Conservation (phyloP, 2,797 vertebrate species). For the Lacerta viridis region DNA sequence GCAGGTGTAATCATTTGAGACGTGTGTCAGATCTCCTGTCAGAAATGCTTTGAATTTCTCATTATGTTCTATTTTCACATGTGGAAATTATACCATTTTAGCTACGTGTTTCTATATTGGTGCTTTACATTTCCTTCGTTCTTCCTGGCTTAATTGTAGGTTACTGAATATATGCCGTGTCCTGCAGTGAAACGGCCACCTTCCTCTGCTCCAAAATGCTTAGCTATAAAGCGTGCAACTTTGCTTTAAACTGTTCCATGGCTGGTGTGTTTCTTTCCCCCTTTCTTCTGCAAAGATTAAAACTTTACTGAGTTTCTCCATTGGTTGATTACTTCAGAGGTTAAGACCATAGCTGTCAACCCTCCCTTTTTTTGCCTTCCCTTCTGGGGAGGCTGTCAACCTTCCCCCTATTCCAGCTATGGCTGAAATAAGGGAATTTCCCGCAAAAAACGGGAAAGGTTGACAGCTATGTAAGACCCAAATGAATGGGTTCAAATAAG, state of each 20-base stretch:
- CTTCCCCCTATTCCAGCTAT: too few species aligned
- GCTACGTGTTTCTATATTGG: slow-evolving; percentile 1
- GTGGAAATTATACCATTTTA: slow-evolving; percentile 20
- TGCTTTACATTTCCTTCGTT: slow-evolving; percentile 13
- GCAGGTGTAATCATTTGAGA: background rate
- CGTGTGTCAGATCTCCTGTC: background rate
- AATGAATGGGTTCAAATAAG: too few species aligned
- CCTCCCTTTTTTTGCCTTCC: too few species aligned
- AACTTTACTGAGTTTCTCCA: background rate
- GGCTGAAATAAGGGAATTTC: too few species aligned
- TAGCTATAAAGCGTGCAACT: background rate
- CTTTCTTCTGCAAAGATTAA: background rate
- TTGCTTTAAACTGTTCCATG: background rate
- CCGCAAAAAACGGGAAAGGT: too few species aligned
- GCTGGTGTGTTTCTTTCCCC: background rate
- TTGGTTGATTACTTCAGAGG: background rate
- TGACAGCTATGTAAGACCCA: too few species aligned
- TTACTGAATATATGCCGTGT: background rate
- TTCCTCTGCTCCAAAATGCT: background rate
- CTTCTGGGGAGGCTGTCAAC: too few species aligned
- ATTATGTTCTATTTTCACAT: background rate
- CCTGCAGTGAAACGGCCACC: background rate
- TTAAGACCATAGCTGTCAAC: too few species aligned
- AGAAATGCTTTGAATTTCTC: background rate
- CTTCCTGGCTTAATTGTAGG: slow-evolving; percentile 16